Percentiles rank a stretch among this genome's conserved stretches.
Evolutionary conservation across 2,888 invertebrate species (phyloP).

Genomic region (Drosophila mayaguana): DNA sequence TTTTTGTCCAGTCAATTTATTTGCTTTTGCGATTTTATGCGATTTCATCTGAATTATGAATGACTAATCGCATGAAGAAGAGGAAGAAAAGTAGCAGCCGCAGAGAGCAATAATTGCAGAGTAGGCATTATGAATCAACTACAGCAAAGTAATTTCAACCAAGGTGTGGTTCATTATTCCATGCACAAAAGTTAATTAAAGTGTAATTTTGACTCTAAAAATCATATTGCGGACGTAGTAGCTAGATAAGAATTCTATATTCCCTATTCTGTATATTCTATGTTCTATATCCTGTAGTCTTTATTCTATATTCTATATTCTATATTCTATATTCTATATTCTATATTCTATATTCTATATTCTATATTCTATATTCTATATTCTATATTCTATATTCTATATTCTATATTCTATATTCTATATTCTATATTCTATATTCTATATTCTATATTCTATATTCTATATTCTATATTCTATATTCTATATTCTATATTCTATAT

Average conservation of each 20-base stretch:
- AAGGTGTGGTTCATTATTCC: background rate
- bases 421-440: background rate
- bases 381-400: background rate
- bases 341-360: background rate
- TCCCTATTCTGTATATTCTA: background rate
- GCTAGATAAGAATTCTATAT: background rate
- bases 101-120: background rate
- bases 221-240: too few relatives aligned
- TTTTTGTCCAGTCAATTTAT: slow-evolving; percentile 9
- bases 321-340: background rate
- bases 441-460: background rate
- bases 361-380: background rate
- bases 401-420: background rate
- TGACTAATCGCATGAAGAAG: background rate
- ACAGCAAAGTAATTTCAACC: background rate
- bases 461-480: background rate
- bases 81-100: too few relatives aligned
- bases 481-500: background rate
- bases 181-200: background rate
- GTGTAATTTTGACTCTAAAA: background rate
- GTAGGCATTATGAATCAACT: background rate
- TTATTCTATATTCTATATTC: background rate
- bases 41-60: slow-evolving; percentile 38
- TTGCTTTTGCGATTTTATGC: slow-evolving; percentile 38
- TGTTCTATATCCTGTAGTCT: background rate